These are phyloP conservation scores for Lanius ludovicianus DNA, from an alignment of 2,113 vertebrate species.

Conservation along the genomic window DNA sequence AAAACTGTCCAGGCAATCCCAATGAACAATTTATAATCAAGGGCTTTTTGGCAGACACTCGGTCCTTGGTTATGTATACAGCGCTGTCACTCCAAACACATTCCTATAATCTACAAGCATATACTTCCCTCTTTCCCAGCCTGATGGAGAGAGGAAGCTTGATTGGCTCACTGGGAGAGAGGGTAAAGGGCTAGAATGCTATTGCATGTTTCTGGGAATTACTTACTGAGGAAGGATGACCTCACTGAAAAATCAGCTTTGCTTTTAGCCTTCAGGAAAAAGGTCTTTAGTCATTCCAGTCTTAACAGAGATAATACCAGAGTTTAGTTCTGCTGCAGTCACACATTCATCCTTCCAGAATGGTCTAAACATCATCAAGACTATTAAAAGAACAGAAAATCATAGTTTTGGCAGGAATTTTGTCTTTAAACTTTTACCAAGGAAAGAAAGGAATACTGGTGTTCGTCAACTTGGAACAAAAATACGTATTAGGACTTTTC, in stretches of 20 bases:
- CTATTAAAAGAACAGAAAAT: neutral
- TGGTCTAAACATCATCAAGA: neutral
- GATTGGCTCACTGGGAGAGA: neutral
- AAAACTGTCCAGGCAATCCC: neutral
- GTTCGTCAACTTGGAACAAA: neutral
- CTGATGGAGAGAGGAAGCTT: neutral
- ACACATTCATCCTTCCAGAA: neutral
- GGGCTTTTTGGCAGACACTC: neutral
- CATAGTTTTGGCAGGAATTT: neutral
- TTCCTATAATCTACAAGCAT: neutral
- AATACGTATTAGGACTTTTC: neutral
- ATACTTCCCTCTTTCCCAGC: neutral
- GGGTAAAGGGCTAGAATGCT: neutral
- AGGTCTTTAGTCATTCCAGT: neutral
- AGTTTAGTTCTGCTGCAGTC: neutral
- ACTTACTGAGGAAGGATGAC: neutral
- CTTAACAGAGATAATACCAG: neutral
- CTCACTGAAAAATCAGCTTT: neutral
- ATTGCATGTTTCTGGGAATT: neutral
- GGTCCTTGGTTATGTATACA: neutral
- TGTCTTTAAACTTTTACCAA: neutral
- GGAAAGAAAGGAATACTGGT: neutral
- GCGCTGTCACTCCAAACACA: neutral
- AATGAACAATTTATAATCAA: neutral
- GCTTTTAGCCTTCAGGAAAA: neutral